Percentiles rank a stretch among this genome's conserved stretches.
phyloP scores from a whole-genome alignment of 2,888 invertebrate genomes.

The Dryobota labecula region DNA sequence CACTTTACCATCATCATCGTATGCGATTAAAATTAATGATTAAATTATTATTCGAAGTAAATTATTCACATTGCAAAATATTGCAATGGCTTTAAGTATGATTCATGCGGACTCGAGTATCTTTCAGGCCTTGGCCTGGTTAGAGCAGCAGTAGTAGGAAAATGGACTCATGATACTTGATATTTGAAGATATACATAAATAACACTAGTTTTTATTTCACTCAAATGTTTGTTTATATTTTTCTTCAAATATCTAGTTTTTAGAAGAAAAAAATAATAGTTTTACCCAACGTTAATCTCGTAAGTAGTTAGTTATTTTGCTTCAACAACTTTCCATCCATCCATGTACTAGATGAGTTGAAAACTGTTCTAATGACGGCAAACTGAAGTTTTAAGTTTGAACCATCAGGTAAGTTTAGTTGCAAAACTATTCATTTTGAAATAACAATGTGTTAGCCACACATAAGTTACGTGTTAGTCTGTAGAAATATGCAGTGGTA shows the following conservation, averaged over 20 bases:
- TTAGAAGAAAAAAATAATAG: not conserved
- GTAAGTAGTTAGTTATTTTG: not conserved
- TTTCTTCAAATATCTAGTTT: not conserved
- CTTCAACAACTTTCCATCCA: not conserved
- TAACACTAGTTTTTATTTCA: not conserved
- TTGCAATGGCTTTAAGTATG: constrained; percentile 56
- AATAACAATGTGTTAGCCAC: not conserved
- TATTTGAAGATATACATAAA: not conserved
- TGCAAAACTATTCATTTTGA: constrained; percentile 10
- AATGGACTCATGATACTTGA: constrained; percentile 1
- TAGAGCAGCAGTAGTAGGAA: constrained; percentile 27
- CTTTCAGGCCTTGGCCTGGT: constrained; percentile 18
- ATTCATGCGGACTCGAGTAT: constrained; percentile 40
- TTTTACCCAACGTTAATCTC: not conserved
- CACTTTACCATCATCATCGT: constrained; percentile 81
- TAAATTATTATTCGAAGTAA: constrained; percentile 51
- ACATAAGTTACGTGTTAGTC: not conserved
- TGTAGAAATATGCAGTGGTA: not conserved
- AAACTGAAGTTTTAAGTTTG: not conserved
- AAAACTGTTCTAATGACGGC: constrained; percentile 6
- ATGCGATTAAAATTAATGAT: constrained; percentile 62
- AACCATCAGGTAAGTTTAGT: not conserved
- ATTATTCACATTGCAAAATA: constrained; percentile 57
- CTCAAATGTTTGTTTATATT: not conserved
- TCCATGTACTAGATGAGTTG: not conserved